A percentile compares a stretch with the other conserved stretches of the same genome.
These are phyloP conservation scores for Drosophila hamatofila DNA, from an alignment of 2,888 invertebrate genomes.

Conservation along the genomic window DNA sequence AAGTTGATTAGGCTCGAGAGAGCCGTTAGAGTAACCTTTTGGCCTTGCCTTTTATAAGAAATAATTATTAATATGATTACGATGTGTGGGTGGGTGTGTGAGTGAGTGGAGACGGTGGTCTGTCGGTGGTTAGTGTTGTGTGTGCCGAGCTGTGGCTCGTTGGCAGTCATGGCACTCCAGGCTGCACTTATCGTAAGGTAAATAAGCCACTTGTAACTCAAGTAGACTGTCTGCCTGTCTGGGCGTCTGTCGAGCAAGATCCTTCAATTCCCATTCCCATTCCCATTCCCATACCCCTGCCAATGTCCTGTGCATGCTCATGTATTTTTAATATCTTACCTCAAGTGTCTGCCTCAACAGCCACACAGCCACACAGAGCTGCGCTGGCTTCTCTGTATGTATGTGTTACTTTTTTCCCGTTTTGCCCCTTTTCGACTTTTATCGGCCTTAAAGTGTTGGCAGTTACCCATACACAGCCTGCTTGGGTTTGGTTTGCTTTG, in stretches of 20 bases:
- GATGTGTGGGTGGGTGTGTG: slow-evolving; percentile 5
- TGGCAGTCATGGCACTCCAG: slow-evolving; percentile 74
- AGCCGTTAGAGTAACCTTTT: slow-evolving; percentile 59
- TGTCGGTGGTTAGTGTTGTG: slow-evolving; percentile 1
- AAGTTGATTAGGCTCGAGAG: slow-evolving; percentile 72
- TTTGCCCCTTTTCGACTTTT: slow-evolving; percentile 72
- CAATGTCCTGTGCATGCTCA: slow-evolving; percentile 55
- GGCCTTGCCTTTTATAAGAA: slow-evolving; percentile 53
- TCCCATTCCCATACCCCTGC: slow-evolving; percentile 21
- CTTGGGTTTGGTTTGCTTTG: slow-evolving; percentile 21
- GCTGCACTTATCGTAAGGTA: slow-evolving; percentile 80
- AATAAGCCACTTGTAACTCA: slow-evolving; percentile 81
- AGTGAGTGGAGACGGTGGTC: not conserved
- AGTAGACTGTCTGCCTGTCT: slow-evolving; percentile 56
- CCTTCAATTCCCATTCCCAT: slow-evolving; percentile 27
- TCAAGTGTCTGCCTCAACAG: slow-evolving; percentile 73
- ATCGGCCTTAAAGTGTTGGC: slow-evolving; percentile 77
- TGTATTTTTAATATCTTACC: slow-evolving; percentile 80
- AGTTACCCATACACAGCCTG: slow-evolving; percentile 49
- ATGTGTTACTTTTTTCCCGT: slow-evolving; percentile 20
- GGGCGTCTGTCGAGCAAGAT: slow-evolving; percentile 39
- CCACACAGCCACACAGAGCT: slow-evolving; percentile 32
- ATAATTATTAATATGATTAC: slow-evolving; percentile 81
- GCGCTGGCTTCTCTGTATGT: slow-evolving; percentile 10
- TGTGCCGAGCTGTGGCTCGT: slow-evolving; percentile 34